Percentiles rank a stretch among this genome's conserved stretches.
These are phyloP conservation scores for Astyanax mexicanus DNA, from an alignment of 2,797 vertebrate genomes.

Conservation along the genomic window DNA sequence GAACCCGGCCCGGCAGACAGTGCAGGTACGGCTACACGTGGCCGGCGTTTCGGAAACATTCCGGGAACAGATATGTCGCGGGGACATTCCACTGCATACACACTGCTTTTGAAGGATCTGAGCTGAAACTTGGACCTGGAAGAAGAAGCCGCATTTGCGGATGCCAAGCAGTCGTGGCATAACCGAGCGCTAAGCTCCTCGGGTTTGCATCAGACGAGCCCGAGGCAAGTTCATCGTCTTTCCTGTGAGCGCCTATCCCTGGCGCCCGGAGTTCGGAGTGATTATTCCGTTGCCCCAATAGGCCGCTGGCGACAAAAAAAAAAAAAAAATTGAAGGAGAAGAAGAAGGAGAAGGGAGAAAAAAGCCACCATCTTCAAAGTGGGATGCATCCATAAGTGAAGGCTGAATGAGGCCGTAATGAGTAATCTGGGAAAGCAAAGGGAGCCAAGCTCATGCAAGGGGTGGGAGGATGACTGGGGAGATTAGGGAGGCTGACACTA, in stretches of 20 bases:
- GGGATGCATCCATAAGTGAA: constrained; percentile 44
- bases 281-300: constrained; percentile 31
- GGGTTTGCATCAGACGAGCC: constrained; percentile 47
- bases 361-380: constrained; percentile 51
- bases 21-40: not conserved
- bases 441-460: constrained; percentile 44
- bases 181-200: constrained; percentile 34
- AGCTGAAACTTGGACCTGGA: constrained; percentile 32
- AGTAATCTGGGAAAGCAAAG: constrained; percentile 52
- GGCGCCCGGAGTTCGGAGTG: constrained; percentile 34
- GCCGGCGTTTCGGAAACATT: not conserved
- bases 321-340: too few relatives aligned
- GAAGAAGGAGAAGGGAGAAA: not conserved
- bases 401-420: constrained; percentile 55
- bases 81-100: constrained; percentile 35
- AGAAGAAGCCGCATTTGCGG: constrained; percentile 11
- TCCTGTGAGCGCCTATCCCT: constrained; percentile 38
- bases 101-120: constrained; percentile 36
- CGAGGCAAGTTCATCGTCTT: constrained; percentile 27
- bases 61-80: not conserved
- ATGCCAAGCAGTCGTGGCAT: constrained; percentile 39
- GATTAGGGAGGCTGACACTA: constrained; percentile 46
- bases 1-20: constrained; percentile 21
- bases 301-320: constrained; percentile 26
- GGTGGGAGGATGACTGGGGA: constrained; percentile 48